Evolutionary conservation across 2,113 vertebrate genomes (phyloP), one percentile per base, ranked within the genome.

Genomic region (Carollia perspicillata): DNA sequence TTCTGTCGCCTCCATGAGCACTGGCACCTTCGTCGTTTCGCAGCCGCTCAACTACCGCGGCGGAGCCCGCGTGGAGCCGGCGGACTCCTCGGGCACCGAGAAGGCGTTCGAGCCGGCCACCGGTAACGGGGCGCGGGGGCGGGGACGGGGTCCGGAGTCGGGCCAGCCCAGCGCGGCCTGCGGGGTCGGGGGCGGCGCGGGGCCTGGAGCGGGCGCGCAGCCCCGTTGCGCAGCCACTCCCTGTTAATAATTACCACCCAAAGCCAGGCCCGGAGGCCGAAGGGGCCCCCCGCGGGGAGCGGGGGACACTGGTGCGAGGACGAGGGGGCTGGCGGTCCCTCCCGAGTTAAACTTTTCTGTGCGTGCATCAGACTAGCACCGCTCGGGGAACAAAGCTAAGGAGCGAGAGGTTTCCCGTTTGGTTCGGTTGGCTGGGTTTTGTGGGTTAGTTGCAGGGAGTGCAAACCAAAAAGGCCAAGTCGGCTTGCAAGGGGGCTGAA

Each of bases 51-150:
- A 99, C 88, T 99, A 99, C 98, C 99, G 99, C 96, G 98, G 84
- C 3, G 99, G 99, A 0, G 85, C 79, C 83, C 98, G 99, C 55
- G 98, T 99, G 37, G 97, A 99, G 33, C 98, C 98, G 0, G 92
- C 77, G 0, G 98, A 99, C 40, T 78, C 98, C 30, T 98, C 97
- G 0, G 98, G 98, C 96, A 75, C 94, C 0, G 99, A 99, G 96
- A 98, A 99, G 7, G 99, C 99, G 1, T 99, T 98, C 8, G 99
- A 99, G 84, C 99, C 99, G 0, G 99, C 99, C 26, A 99, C 99
- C 13, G 99, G 99, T 99, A 98, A 89, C 3, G 11, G 40, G n/a
- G 9, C n/a, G 26, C 1, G n/a, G 47, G 2, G 10, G 8, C 47
- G 6, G 72, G 49, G 44, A 22, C 35, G 3, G 49, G 40, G 37